Percentiles rank a stretch among this genome's conserved stretches.
These are phyloP conservation scores for Drosophila nigricruria DNA, from an alignment of 2,888 invertebrate genomes.

Conservation along the genomic window DNA sequence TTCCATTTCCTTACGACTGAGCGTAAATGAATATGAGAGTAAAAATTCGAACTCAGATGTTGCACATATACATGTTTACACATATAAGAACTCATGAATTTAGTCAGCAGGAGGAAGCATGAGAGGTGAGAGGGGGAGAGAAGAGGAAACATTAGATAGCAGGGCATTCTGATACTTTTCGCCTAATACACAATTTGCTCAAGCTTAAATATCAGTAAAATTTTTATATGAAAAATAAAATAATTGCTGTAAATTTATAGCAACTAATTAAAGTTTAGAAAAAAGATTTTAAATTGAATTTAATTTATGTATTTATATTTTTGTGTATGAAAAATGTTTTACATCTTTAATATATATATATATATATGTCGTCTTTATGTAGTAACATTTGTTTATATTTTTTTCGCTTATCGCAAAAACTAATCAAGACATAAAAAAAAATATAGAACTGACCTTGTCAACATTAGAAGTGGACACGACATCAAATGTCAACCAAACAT, in stretches of 20 bases:
- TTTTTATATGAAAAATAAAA: too few relatives aligned
- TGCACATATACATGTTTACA: background rate
- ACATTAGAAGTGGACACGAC: background rate
- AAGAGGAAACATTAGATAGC: too few relatives aligned
- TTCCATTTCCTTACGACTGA: slow-evolving; percentile 31
- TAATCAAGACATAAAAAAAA: background rate
- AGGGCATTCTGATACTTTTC: too few relatives aligned
- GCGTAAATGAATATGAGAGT: background rate
- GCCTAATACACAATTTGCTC: too few relatives aligned
- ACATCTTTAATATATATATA: too few relatives aligned
- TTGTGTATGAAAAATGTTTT: too few relatives aligned
- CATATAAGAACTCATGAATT: background rate
- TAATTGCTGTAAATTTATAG: too few relatives aligned
- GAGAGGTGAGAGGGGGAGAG: background rate
- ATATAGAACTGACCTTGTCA: slow-evolving; percentile 38
- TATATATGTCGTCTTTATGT: background rate
- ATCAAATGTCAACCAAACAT: background rate
- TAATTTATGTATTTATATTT: too few relatives aligned
- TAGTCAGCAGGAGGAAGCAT: too few relatives aligned
- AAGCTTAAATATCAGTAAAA: too few relatives aligned
- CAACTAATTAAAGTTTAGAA: too few relatives aligned
- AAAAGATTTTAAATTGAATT: too few relatives aligned
- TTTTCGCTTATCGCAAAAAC: slow-evolving; percentile 1
- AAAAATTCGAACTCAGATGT: background rate
- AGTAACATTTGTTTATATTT: background rate